Base-by-base conservation (phyloP, 2,113 vertebrate species). In the Acinonyx jubatus region DNA sequence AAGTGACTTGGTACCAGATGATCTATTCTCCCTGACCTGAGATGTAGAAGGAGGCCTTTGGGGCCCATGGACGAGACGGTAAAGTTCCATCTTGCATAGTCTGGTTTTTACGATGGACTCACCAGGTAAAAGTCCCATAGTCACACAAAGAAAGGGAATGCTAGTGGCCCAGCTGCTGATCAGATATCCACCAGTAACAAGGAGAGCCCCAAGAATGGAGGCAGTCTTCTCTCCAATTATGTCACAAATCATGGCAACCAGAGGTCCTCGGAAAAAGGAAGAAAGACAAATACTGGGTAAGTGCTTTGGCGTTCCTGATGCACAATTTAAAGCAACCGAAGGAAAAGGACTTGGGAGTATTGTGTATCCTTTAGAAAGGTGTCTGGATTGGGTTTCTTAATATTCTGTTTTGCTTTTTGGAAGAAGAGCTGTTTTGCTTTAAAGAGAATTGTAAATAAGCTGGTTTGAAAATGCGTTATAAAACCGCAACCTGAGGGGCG, bases 41-140 rank as follows among this genome's bases (percentile, higher is more conserved):
- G 78, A 74, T 68, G 48, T 65, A 12, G 33, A 89, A n/a, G 31
- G 65, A 45, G 82, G 73, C n/a, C 19, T 65, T 81, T 90, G 38
- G 80, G 76, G 36, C 33, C n/a, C 48, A 63, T 7, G 21, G 52
- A 78, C 14, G 15, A 23, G 74, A 36, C 29, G 48, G 25, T 55
- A 80, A 68, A 84, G 27, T 80, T 82, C 31, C 21, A 31, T 84
- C 10, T 89, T 71, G 52, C 36, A 23, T 15, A 89, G 38, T 45
- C 21, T 89, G 50, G 19, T 25, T 19, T 90, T 89, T 50, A 83
- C 15, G 45, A 4, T 50, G 55, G 18, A 98, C 99, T 99, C 91
- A 99, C 99, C 99, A 85, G 99, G 99, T 48, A 99, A 98, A 13
- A 99, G 38, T 96, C 99, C 99, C 99, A 99, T 99, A 98, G 99